Percentiles rank a stretch among this genome's conserved stretches.
phyloP scores from a whole-genome alignment of 1,140 invertebrate species.

The Temnothorax nylanderi region DNA sequence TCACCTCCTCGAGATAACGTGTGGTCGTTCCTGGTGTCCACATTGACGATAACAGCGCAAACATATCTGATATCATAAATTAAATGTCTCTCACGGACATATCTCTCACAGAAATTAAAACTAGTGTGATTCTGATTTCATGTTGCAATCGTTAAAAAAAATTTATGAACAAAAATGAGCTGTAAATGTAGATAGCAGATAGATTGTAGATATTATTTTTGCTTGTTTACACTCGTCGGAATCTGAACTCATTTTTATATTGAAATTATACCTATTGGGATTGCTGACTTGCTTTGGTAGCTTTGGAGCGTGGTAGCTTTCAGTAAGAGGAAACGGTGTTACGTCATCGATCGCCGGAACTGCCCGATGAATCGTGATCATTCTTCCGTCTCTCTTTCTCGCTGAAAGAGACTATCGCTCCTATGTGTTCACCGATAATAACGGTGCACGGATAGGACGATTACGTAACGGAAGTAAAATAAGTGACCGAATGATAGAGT shows the following conservation, averaged over 20 bases:
- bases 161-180: background rate
- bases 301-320: conserved; percentile 3
- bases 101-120: background rate
- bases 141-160: background rate
- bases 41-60: conserved; percentile 2
- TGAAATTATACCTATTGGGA: background rate
- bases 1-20: conserved; percentile 35
- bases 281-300: background rate
- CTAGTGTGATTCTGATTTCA: background rate
- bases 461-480: conserved; percentile 44
- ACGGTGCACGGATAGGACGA: background rate
- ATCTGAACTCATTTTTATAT: background rate
- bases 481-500: background rate
- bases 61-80: background rate
- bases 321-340: conserved; percentile 38
- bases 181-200: background rate
- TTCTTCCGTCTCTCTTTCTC: conserved; percentile 1
- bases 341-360: conserved; percentile 24
- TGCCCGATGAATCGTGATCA: conserved; percentile 19
- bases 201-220: background rate
- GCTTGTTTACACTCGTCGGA: background rate
- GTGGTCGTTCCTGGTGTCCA: background rate
- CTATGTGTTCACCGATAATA: conserved; percentile 40
- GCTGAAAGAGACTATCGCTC: background rate
- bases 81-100: background rate